Percentiles rank a stretch among this genome's conserved stretches.
Conservation (phyloP, 2,888 invertebrate genomes). For the Ectemnius cavifrons region DNA sequence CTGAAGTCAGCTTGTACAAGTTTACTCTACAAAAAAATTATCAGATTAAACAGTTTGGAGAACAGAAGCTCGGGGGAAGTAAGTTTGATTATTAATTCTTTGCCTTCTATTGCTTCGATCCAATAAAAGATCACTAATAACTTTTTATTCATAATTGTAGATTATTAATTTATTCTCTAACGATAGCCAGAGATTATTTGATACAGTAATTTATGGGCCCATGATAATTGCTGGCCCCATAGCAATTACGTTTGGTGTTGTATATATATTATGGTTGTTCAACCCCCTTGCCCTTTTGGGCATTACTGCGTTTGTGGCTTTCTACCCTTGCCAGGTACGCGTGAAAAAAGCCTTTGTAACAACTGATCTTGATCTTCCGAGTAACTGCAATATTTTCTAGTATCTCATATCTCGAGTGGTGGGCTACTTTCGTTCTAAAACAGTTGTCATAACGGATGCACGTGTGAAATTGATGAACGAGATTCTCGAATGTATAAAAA, state of each 20-base stretch:
- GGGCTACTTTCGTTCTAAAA: conserved; percentile 70
- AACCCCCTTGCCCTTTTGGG: conserved; percentile 80
- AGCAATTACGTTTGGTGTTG: conserved; percentile 77
- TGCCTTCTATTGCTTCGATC: not conserved
- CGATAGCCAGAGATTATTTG: conserved; percentile 80
- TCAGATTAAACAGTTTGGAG: conserved; percentile 75
- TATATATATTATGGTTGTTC: conserved; percentile 79
- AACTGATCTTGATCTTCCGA: not conserved
- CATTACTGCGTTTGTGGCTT: conserved; percentile 78
- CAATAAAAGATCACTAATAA: not conserved
- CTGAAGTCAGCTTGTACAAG: conserved; percentile 74
- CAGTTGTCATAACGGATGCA: conserved; percentile 64
- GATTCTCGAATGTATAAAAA: conserved; percentile 80
- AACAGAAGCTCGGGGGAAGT: conserved; percentile 78
- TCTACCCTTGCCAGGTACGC: conserved; percentile 80
- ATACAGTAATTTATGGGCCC: conserved; percentile 79
- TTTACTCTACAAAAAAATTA: conserved; percentile 74
- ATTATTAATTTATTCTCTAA: conserved; percentile 81
- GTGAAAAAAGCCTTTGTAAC: no score
- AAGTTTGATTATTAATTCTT: conserved; percentile 19
- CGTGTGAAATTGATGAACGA: conserved; percentile 81
- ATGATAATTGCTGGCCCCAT: conserved; percentile 80
- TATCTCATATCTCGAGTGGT: conserved; percentile 77
- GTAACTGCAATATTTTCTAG: conserved; percentile 63
- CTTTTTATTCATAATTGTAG: conserved; percentile 71